Evolutionary conservation across 2,888 invertebrate species (phyloP).

Genomic region (Copidosoma aretas): DNA sequence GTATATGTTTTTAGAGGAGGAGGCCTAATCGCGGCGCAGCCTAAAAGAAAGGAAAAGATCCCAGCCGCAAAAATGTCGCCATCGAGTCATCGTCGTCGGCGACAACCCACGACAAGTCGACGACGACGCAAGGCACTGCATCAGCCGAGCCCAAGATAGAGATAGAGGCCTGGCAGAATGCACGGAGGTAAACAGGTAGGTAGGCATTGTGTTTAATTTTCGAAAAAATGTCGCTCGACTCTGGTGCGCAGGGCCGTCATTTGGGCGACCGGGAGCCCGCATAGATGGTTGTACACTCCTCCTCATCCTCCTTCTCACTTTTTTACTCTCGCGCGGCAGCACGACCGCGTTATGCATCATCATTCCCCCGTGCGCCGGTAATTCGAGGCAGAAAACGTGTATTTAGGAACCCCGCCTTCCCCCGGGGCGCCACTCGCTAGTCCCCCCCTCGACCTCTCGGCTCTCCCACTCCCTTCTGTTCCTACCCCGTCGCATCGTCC

Average conservation of each 20-base stretch:
- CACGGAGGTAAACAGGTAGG: background rate
- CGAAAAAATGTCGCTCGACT: constrained; percentile 37
- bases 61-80: constrained; percentile 29
- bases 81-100: background rate
- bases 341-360: background rate
- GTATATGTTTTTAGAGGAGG: background rate
- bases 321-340: constrained; percentile 12
- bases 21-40: background rate
- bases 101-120: constrained; percentile 16
- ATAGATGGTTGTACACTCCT: constrained; percentile 14
- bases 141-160: no score
- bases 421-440: no score
- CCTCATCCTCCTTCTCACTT: constrained; percentile 31
- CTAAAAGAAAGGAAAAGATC: constrained; percentile 14
- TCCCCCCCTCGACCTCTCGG: no score
- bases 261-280: background rate
- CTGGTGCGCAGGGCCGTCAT: constrained; percentile 34
- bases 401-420: constrained; percentile 37
- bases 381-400: constrained; percentile 34
- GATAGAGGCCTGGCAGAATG: background rate
- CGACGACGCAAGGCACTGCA: no score
- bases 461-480: constrained; percentile 12
- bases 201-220: constrained; percentile 40
- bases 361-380: constrained; percentile 4
- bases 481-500: background rate